A percentile compares a stretch with the other conserved stretches of the same genome.
Conservation (phyloP, 2,888 invertebrate species). For the Drosophila austrosaltans region DNA sequence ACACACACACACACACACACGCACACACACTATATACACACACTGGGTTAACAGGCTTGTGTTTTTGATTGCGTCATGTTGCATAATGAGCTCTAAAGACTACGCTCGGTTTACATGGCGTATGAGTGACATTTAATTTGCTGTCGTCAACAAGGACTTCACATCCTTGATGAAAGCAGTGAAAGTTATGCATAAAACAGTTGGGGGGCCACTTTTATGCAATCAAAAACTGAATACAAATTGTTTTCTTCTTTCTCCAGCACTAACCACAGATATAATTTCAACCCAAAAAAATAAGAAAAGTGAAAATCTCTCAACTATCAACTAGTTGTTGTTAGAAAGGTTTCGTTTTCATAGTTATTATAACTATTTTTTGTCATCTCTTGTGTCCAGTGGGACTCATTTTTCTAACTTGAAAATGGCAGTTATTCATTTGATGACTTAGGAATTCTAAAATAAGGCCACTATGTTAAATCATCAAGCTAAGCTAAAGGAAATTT, state of each 20-base stretch:
- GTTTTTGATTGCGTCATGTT: constrained; percentile 66
- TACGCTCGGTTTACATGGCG: constrained; percentile 52
- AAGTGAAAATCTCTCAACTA: not conserved
- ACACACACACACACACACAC: not conserved
- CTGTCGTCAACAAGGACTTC: constrained; percentile 22
- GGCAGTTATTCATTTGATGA: constrained; percentile 49
- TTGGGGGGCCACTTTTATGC: constrained; percentile 14
- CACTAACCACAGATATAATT: constrained; percentile 5
- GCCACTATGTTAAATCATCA: not conserved
- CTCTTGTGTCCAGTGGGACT: not conserved
- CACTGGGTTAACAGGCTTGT: constrained; percentile 29
- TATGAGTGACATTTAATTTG: constrained; percentile 79
- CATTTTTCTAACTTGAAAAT: constrained; percentile 39
- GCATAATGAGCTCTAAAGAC: constrained; percentile 74
- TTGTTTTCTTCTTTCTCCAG: not conserved
- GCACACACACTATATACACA: not conserved
- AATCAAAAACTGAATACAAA: constrained; percentile 2
- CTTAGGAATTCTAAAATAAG: constrained; percentile 2
- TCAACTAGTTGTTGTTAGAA: not conserved
- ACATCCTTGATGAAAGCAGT: not conserved
- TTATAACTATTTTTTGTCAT: constrained; percentile 12
- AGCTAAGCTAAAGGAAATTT: constrained; percentile 19
- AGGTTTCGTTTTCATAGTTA: not conserved
- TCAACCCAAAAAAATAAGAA: not conserved
- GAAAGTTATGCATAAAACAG: constrained; percentile 28